Evolutionary conservation across 2,113 vertebrate species (phyloP), one percentile per base, ranked within the genome.

Genomic region (Trematomus loennbergii): DNA sequence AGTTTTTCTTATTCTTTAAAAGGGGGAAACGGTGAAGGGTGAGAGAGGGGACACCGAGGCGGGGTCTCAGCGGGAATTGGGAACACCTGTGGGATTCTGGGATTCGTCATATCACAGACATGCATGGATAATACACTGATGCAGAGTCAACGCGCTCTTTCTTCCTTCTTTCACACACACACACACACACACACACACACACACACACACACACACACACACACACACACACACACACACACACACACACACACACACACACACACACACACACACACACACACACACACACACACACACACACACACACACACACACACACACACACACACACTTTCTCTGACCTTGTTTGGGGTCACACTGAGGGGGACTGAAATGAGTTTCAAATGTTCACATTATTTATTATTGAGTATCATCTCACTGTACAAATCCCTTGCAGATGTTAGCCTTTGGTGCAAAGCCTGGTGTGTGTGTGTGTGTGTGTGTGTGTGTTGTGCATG

Each of bases 331-430:
- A 40, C 36, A 40, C 67, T 63, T 75, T 64, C 72, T 78, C 77
- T 87, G 85, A 90, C 88, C 90, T 85, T 89, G 88, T 90, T 87
- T 88, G 74, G 84, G 91, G 93, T 94, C 91, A 88, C 83, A 84
- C 83, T 76, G 84, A 92, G 90, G 87, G 88, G 85, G 85, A 89
- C 79, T 67, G 72, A 91, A 94, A 93, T 92, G 74, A 92, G 92
- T 94, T 93, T 93, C 89, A 90, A 94, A 93, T 92, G 93, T 92
- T 93, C 82, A 87, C 89, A 90, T 93, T 92, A 94, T 91, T 93
- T 94, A 92, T 93, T 93, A 92, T 92, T 89, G 90, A 84, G 89
- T 91, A 92, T 94, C 92, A 92, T 93, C 87, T 92, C 86, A 92
- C 90, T 92, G 91, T 93, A 94, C 89, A 92, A 94, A 94, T 92